phyloP scores from a whole-genome alignment of 2,797 vertebrate genomes.

The Zalophus californianus region DNA sequence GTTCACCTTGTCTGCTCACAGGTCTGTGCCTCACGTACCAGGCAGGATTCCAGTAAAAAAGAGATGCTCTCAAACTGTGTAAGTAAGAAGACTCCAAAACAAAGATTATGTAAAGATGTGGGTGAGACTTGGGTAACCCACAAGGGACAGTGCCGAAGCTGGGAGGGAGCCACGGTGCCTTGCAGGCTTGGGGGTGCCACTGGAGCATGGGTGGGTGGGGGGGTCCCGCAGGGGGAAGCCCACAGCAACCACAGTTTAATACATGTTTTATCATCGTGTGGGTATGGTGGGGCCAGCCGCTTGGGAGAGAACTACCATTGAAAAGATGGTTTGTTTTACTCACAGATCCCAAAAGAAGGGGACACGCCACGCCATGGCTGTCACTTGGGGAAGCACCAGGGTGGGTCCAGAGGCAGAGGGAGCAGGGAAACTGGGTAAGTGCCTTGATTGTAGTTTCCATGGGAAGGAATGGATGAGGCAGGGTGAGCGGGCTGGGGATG shows the following conservation, averaged over 20 bases:
- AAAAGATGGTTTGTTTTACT: accelerated
- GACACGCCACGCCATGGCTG: accelerated
- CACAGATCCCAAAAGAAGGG: too few species aligned
- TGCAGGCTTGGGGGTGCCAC: accelerated
- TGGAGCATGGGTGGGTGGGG: accelerated
- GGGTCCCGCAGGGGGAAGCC: background rate
- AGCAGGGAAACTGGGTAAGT: too few species aligned
- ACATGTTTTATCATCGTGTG: accelerated
- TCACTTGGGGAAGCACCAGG: accelerated
- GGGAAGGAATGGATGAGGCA: background rate
- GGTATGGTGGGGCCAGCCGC: background rate
- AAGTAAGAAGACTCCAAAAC: accelerated
- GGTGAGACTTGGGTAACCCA: accelerated
- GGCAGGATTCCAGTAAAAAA: accelerated
- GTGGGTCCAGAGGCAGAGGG: background rate
- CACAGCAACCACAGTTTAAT: background rate
- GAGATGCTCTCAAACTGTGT: accelerated
- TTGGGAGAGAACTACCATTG: background rate
- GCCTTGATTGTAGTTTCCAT: background rate
- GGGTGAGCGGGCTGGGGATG: background rate
- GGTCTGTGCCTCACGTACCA: background rate
- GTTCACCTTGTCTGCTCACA: accelerated
- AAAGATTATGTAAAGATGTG: background rate
- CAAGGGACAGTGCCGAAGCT: background rate
- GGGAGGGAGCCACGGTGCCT: background rate